Conservation (phyloP, 2,113 vertebrate species). For the Nettapus auritus region DNA sequence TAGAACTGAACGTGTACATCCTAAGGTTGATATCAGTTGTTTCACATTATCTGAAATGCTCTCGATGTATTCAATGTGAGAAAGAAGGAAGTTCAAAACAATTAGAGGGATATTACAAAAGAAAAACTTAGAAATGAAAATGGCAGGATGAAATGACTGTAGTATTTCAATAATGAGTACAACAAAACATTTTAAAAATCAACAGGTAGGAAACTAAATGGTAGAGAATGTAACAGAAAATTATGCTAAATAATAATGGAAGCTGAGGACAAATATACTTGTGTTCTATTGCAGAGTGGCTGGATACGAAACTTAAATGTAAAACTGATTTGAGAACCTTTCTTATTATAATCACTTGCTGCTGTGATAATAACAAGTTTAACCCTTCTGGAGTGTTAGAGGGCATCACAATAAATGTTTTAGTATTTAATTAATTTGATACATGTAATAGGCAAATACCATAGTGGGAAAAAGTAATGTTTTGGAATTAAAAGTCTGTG, state of each 20-base stretch:
- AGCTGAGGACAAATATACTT: neutral
- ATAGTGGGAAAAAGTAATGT: neutral
- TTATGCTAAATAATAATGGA: neutral
- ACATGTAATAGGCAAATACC: neutral
- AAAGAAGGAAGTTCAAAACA: neutral
- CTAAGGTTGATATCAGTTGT: neutral
- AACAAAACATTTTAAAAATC: neutral
- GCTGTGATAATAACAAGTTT: neutral
- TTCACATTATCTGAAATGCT: neutral
- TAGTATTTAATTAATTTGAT: slow-evolving; percentile 16
- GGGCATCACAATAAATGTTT: neutral
- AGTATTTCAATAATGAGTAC: neutral
- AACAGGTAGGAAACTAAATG: neutral
- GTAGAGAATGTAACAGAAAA: neutral
- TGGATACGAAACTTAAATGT: slow-evolving; percentile 47
- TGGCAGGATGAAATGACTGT: neutral
- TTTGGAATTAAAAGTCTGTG: neutral
- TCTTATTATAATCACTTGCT: neutral
- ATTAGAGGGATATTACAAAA: neutral
- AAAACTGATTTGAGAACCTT: slow-evolving; percentile 41
- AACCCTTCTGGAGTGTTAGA: neutral
- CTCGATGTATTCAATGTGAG: neutral
- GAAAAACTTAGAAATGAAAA: neutral
- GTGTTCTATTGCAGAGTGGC: neutral
- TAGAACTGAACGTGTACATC: neutral